Percentiles rank a stretch among this genome's conserved stretches.
These are phyloP conservation scores for Himalopsyche phryganea DNA, from an alignment of 1,140 invertebrate species.

Conservation along the genomic window DNA sequence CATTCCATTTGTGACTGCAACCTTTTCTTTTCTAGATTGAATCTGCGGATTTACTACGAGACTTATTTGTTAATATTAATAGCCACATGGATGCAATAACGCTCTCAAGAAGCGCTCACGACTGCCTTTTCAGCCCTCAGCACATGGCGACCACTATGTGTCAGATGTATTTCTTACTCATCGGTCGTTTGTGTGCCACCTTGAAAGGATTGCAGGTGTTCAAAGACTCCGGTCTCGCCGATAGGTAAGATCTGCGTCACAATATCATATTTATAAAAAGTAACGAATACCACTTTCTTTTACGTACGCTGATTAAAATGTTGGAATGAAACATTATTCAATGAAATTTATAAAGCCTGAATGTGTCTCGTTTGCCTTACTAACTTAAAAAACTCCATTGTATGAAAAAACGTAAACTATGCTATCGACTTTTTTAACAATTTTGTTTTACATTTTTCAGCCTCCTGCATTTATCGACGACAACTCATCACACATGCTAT, in stretches of 20 bases:
- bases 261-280: no score
- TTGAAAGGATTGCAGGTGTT: constrained; percentile 69
- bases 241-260: constrained; percentile 61
- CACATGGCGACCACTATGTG: constrained; percentile 84
- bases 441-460: constrained; percentile 52
- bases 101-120: constrained; percentile 71
- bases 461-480: constrained; percentile 73
- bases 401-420: no score
- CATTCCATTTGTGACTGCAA: no score
- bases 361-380: no score
- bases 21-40: constrained; percentile 43
- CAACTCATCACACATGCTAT: constrained; percentile 85
- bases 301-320: no score
- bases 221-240: constrained; percentile 73
- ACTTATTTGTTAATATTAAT: constrained; percentile 78
- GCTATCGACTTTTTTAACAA: no score
- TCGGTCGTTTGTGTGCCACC: constrained; percentile 81
- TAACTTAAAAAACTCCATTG: no score
- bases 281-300: no score
- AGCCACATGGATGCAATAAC: constrained; percentile 71
- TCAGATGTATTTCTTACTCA: constrained; percentile 90
- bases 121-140: constrained; percentile 84
- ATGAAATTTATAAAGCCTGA: no score
- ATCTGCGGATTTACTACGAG: constrained; percentile 63
- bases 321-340: no score